phyloP scores from a whole-genome alignment of 2,113 vertebrate genomes.

The Trichechus manatus region DNA sequence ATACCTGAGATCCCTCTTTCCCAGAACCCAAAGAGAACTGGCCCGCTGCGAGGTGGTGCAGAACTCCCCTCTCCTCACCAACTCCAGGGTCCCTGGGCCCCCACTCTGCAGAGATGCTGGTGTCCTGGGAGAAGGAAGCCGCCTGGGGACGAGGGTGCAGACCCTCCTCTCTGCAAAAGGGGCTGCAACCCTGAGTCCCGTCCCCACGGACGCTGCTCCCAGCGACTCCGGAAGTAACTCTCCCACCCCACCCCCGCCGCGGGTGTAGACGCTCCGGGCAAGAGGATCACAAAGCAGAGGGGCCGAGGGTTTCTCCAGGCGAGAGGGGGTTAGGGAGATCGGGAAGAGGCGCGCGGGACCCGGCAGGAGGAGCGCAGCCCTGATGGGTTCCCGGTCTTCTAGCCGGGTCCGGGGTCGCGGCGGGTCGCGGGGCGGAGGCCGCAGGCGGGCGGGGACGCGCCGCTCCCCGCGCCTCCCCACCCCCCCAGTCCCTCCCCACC shows the following conservation, averaged over 20 bases:
- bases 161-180: not conserved
- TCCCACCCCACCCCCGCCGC: not conserved
- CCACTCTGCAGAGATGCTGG: not conserved
- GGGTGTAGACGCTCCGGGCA: not conserved
- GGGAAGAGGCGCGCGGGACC: not conserved
- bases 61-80: constrained; percentile 9
- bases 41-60: constrained; percentile 66
- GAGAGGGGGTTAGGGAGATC: no score
- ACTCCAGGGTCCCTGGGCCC: constrained; percentile 3
- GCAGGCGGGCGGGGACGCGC: not conserved
- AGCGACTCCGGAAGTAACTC: constrained; percentile 19
- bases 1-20: not conserved
- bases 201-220: not conserved
- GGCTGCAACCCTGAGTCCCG: not conserved
- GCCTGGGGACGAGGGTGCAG: not conserved
- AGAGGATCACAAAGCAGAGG: not conserved
- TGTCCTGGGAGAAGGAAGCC: not conserved
- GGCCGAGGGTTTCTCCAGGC: not conserved
- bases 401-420: not conserved
- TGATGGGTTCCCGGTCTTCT: not conserved
- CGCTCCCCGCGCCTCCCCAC: not conserved
- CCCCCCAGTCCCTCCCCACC: not conserved
- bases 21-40: not conserved
- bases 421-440: constrained; percentile 26
- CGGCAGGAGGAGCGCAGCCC: not conserved